A percentile compares a stretch with the other conserved stretches of the same genome.
Evolutionary conservation across 2,888 invertebrate species (phyloP).

Genomic region (Argyra leucocephala): DNA sequence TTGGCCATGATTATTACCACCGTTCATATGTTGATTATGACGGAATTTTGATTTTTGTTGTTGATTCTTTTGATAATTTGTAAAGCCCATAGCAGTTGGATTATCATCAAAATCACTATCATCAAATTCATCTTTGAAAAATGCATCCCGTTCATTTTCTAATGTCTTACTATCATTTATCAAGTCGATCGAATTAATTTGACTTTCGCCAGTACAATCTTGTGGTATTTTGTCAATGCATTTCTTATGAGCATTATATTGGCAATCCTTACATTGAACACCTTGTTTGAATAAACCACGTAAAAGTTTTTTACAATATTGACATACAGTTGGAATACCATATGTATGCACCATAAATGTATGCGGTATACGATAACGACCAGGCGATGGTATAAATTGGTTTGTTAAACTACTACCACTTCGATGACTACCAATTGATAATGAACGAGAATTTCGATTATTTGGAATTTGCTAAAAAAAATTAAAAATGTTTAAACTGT

Average conservation of each 20-base stretch:
- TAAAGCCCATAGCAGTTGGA: conserved; percentile 26
- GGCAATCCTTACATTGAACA: conserved; percentile 93
- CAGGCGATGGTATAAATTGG: not conserved
- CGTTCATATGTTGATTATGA: conserved; percentile 14
- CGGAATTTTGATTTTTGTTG: conserved; percentile 23
- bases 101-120: conserved; percentile 55
- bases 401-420: conserved; percentile 33
- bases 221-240: conserved; percentile 82
- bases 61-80: conserved; percentile 24
- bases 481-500: conserved; percentile 24
- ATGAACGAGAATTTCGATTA: conserved; percentile 56
- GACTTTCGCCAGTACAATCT: conserved; percentile 76
- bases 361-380: conserved; percentile 68
- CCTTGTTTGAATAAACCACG: conserved; percentile 95
- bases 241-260: conserved; percentile 92
- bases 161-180: conserved; percentile 25
- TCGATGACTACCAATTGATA: conserved; percentile 56
- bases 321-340: conserved; percentile 92
- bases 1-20: conserved; percentile 17
- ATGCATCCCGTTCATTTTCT: conserved; percentile 28
- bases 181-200: conserved; percentile 41
- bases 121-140: conserved; percentile 46
- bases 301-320: conserved; percentile 88
- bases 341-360: conserved; percentile 95
- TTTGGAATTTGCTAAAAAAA: conserved; percentile 40